Percentiles rank a stretch among this genome's conserved stretches.
phyloP scores from a whole-genome alignment of 2,888 invertebrate genomes.

The Loripinus fragilis region DNA sequence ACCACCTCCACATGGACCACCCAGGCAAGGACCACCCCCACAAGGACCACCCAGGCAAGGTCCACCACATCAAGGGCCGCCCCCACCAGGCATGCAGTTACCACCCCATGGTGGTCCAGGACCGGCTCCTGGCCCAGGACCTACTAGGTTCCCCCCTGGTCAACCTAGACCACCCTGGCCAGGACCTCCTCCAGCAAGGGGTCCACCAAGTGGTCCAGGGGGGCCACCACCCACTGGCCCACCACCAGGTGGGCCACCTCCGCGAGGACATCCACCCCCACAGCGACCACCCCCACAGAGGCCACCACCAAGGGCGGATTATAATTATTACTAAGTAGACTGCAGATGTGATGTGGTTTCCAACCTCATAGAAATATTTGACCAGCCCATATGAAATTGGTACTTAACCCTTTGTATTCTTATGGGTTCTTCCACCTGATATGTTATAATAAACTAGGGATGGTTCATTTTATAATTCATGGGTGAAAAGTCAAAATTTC shows the following conservation, averaged over 20 bases:
- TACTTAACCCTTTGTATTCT: no score
- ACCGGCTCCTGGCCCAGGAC: constrained; percentile 39
- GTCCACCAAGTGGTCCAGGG: constrained; percentile 44
- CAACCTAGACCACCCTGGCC: constrained; percentile 28
- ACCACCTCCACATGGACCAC: constrained; percentile 56
- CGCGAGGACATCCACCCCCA: constrained; percentile 50
- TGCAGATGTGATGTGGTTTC: no score
- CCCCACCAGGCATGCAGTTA: constrained; percentile 41
- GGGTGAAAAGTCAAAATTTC: no score
- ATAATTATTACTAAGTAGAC: constrained; percentile 64
- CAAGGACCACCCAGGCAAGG: constrained; percentile 50
- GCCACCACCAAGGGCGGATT: constrained; percentile 63
- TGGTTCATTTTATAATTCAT: no score
- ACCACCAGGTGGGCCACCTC: constrained; percentile 35
- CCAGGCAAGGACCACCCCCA: constrained; percentile 34
- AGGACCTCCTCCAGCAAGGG: constrained; percentile 33
- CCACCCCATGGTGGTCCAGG: background rate
- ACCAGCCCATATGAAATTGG: no score
- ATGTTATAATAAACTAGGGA: no score
- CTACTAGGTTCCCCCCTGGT: constrained; percentile 25
- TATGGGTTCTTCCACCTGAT: no score
- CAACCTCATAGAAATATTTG: no score
- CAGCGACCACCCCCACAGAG: constrained; percentile 44
- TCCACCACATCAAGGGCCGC: constrained; percentile 55
- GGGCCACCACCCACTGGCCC: background rate